These are phyloP conservation scores for Rhyacichthys aspro DNA, from an alignment of 2,797 vertebrate species.

Conservation along the genomic window DNA sequence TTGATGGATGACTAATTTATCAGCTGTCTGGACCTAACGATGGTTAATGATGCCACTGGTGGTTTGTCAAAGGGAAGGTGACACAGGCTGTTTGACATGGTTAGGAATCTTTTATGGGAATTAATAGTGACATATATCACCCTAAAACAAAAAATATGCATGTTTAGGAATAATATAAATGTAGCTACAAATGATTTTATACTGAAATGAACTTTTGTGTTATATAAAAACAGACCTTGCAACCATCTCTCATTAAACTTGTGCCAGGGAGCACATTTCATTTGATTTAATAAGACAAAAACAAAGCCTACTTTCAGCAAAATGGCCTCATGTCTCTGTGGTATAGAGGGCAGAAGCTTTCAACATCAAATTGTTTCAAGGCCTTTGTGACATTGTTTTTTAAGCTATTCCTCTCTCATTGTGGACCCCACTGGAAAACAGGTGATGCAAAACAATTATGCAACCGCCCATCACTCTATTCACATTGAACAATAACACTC, in stretches of 20 bases:
- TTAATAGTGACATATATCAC: neutral
- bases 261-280: conserved; percentile 16
- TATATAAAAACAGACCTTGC: no score
- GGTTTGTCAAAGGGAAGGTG: conserved; percentile 29
- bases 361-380: conserved; percentile 67
- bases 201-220: no score
- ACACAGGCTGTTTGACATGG: conserved; percentile 7
- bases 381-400: conserved; percentile 66
- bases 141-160: neutral
- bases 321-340: conserved; percentile 42
- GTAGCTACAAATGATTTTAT: no score
- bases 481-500: conserved; percentile 64
- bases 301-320: conserved; percentile 44
- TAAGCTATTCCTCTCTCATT: conserved; percentile 41
- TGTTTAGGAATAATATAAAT: no score
- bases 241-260: no score
- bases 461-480: conserved; percentile 63
- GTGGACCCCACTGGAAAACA: conserved; percentile 67
- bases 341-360: conserved; percentile 56
- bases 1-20: conserved; percentile 81
- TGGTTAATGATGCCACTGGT: conserved; percentile 71
- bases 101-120: conserved; percentile 7
- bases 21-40: conserved; percentile 73
- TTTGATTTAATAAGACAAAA: no score
- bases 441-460: conserved; percentile 72